phyloP scores from a whole-genome alignment of 2,888 invertebrate species.

The Macaria notata region DNA sequence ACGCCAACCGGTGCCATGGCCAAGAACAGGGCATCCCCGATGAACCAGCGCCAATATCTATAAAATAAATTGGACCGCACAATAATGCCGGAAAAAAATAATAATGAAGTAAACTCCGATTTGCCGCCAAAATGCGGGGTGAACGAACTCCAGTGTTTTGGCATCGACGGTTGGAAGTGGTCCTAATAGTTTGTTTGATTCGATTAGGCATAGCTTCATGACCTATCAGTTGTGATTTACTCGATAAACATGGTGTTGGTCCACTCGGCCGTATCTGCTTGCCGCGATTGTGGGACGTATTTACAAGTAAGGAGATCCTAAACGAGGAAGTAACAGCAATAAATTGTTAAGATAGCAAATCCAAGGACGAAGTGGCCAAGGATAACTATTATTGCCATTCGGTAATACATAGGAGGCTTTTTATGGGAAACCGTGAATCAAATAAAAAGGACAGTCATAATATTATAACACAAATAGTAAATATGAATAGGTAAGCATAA shows the following conservation, averaged over 20 bases:
- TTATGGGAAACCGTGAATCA: too few relatives aligned
- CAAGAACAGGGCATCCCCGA: conserved; percentile 80
- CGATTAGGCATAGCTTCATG: conserved; percentile 64
- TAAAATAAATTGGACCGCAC: conserved; percentile 77
- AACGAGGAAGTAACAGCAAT: background rate
- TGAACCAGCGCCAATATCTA: conserved; percentile 81
- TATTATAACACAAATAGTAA: too few relatives aligned
- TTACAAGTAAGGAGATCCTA: background rate
- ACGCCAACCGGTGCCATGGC: conserved; percentile 79
- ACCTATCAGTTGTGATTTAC: conserved; percentile 32
- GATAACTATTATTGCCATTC: too few relatives aligned
- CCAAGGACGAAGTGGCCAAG: too few relatives aligned
- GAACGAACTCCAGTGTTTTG: conserved; percentile 79
- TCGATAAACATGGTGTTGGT: conserved; percentile 28
- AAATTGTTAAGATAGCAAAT: background rate
- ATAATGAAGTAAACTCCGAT: conserved; percentile 75
- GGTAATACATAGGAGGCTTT: too few relatives aligned
- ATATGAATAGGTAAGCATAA: too few relatives aligned
- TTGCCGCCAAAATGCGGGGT: conserved; percentile 78
- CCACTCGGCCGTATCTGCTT: background rate
- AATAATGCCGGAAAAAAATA: conserved; percentile 71
- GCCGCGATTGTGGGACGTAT: background rate
- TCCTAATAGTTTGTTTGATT: conserved; percentile 76
- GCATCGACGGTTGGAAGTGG: conserved; percentile 68
- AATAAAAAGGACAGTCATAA: too few relatives aligned